Evolutionary conservation across 64 coral and sea anemone genomes (phyloP).

Genomic region (Pocillopora damicornis): DNA sequence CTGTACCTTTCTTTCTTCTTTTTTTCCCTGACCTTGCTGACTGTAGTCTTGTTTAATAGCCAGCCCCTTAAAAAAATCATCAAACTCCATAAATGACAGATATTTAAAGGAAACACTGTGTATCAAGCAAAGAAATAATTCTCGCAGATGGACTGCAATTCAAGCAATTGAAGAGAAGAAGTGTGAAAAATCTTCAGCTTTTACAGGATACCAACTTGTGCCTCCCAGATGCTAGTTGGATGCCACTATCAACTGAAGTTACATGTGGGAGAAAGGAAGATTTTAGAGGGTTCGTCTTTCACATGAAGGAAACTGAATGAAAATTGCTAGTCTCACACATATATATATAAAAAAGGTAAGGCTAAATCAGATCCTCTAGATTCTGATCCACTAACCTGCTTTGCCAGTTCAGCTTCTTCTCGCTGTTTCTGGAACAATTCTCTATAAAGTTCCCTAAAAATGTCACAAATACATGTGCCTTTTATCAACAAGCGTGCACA

Average conservation of each 20-base stretch:
- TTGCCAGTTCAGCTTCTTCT: slow-evolving; percentile 54
- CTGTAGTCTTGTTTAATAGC: slow-evolving; percentile 64
- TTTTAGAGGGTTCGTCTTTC: no score
- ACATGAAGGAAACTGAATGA: no score
- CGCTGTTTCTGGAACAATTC: slow-evolving; percentile 49
- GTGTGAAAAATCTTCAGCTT: no score
- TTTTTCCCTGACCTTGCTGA: slow-evolving; percentile 52
- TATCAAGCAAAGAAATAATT: no score
- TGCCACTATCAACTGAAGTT: no score
- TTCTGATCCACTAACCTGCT: slow-evolving; percentile 19
- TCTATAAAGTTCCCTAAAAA: slow-evolving; percentile 58
- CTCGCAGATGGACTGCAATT: no score
- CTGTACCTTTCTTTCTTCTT: slow-evolving; percentile 66
- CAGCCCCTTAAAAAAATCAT: slow-evolving; percentile 33
- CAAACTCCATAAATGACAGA: not conserved
- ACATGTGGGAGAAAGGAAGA: not conserved
- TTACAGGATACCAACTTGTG: no score
- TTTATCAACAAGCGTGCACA: not conserved
- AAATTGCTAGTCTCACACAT: no score
- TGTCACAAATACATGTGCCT: not conserved
- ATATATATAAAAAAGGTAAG: no score
- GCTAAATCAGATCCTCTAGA: not conserved
- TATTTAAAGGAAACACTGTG: no score
- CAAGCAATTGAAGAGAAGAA: no score
- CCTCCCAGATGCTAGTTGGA: no score